Evolutionary conservation across 2,888 invertebrate genomes (phyloP), one percentile per base, ranked within the genome.

Genomic region (Periphyllus acericola): DNA sequence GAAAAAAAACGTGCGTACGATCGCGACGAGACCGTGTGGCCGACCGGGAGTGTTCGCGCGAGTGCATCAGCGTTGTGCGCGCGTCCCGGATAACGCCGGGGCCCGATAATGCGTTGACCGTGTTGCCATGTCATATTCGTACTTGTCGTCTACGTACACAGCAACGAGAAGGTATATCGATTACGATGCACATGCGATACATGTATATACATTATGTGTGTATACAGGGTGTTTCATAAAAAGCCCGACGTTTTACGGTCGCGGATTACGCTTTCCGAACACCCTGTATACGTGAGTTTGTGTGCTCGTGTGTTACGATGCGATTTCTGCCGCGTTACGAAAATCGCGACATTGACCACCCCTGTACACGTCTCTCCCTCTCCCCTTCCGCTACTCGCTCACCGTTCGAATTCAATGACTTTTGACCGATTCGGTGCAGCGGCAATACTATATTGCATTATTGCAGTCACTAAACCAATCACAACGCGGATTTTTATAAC

Each of bases 51-150:
- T 19, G 36, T 66, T 25, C 8, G 29, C 25, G 75, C 52, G 60
- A 9, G 55, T 60, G 36, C 68, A n/a, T n/a, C n/a, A 19, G n/a
- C 40, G 14, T 21, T n/a, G 34, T n/a, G 74, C 4, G 52, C 29
- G 60, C 55, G 80, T 52, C 40, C 72, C 60, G 86, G 72, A 79
- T 36, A 19, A 68, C 76, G 19, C 36, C 68, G 34, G 72, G 52
- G 55, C 60, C 87, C 52, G 55, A 86, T 86, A 79, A 87, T 87
- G 87, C 60, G 71, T 87, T 87, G 87, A 87, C 80, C 87, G 74
- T 46, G 17, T 46, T 87, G 87, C 87, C 87, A 87, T 87, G 87
- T 87, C 87, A 81, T 87, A 87, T 81, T 87, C 87, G 79, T 87
- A 87, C 74, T 81, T 87, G 87, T 87, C 87, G 80, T 87, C 87